Conservation (phyloP, 64 coral and sea anemone species). For the Montipora foliosa region DNA sequence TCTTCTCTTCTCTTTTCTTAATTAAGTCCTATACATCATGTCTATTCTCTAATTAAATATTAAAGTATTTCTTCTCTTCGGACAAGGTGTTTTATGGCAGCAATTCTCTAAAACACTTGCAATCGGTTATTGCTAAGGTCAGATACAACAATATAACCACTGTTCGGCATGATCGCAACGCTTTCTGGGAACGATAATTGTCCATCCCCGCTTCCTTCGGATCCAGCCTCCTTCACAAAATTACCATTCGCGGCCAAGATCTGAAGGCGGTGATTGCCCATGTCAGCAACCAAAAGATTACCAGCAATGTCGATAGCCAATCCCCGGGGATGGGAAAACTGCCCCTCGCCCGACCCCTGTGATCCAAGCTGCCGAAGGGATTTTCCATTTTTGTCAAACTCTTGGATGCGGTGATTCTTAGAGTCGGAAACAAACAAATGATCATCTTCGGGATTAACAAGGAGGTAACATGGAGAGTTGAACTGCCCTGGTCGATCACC, state of each 20-base stretch:
- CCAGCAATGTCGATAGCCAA: constrained; percentile 93
- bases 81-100: no score
- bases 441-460: constrained; percentile 86
- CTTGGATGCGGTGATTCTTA: constrained; percentile 96
- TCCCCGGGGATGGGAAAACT: constrained; percentile 97
- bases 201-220: constrained; percentile 96
- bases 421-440: constrained; percentile 92
- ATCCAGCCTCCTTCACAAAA: constrained; percentile 91
- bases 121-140: constrained; percentile 98
- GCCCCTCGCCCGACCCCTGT: constrained; percentile 75
- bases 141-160: constrained; percentile 98
- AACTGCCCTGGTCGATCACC: constrained; percentile 85
- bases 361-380: constrained; percentile 69
- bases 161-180: constrained; percentile 98
- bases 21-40: no score
- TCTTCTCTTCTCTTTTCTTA: no score
- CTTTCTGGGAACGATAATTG: constrained; percentile 99
- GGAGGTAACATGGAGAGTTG: constrained; percentile 89
- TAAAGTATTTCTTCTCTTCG: no score
- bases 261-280: constrained; percentile 98
- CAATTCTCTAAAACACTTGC: constrained; percentile 81
- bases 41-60: no score
- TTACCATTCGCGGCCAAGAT: constrained; percentile 83
- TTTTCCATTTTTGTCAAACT: constrained; percentile 94
- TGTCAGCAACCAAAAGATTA: constrained; percentile 92